Percentiles rank a stretch among this genome's conserved stretches.
These are phyloP conservation scores for Ophion ellenae DNA, from an alignment of 2,888 invertebrate species.

Conservation along the genomic window DNA sequence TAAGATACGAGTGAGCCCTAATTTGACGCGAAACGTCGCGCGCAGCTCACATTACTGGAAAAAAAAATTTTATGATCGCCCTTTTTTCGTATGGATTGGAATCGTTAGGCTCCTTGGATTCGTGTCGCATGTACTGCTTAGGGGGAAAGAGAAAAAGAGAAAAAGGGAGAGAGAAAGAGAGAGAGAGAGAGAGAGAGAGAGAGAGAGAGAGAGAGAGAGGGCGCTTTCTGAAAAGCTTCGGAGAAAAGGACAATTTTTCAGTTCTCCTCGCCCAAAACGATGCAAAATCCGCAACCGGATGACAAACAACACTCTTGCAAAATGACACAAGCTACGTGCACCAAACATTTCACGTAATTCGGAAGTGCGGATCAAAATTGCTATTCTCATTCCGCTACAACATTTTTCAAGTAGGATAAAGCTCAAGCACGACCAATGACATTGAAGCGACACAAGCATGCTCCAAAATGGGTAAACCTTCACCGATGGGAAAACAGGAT, in stretches of 20 bases:
- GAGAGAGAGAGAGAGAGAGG: no score
- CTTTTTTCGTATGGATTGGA: no score
- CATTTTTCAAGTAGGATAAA: neutral
- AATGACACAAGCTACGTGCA: no score
- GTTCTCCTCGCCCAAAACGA: neutral
- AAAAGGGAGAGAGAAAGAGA: neutral
- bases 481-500: neutral
- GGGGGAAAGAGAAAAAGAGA: neutral
- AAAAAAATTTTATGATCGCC: neutral
- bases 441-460: neutral
- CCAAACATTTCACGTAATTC: no score
- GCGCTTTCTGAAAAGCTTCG: neutral
- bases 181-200: no score
- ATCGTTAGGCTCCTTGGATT: no score
- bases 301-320: neutral
- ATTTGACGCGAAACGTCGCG: no score
- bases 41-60: neutral
- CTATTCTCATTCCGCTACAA: no score
- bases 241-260: no score
- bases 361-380: no score
- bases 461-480: neutral
- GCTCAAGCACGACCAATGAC: neutral
- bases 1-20: constrained; percentile 25
- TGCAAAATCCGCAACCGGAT: no score
- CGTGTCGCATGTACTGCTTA: no score